Base-by-base conservation (phyloP, 30 jellyfish, hydroid and myxozoan species). In the Aurelia sp. region DNA sequence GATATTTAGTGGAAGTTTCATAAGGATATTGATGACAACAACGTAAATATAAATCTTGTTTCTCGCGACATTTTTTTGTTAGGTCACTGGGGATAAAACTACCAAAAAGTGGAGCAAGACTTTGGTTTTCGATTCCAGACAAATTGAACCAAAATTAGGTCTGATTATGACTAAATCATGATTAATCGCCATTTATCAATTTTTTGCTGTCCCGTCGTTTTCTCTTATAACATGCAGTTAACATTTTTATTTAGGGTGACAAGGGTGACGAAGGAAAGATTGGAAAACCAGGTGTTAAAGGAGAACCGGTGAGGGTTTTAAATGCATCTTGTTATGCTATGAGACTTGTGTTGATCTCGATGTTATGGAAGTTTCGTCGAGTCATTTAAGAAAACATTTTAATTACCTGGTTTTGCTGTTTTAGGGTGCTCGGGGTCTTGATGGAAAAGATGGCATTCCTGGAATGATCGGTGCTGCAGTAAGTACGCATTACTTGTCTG, bases 381-480 rank as follows among this genome's bases (percentile, higher is more conserved):
- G 1, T 15, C 8, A 6, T 6, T 5, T 15, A 58, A 15, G 16
- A 58, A 58, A 6, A 7, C 16, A 68, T 20, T 69, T 69, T 69
- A 27, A 7, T 69, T 64, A 27, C 9, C 18, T 11, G 13, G 22
- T 18, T 20, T 66, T 30, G 66, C 30, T 37, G 18, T 51, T 48
- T 30, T 35, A 86, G 96, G 96, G 96, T 4, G 60, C 27, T 3
- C 44, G 40, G 11, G 96, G 96, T 23, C 80, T 73, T 4, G 70
- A 76, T 41, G 96, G 96, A 11, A 71, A 86, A 66, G 81, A 77
- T 20, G 96, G 96, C 12, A 27, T 61, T 11, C 90, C 79, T 0
- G 96, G 96, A 86, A 55, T 22, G 73, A 73, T 75, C 5, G 96
- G 96, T 18, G 18, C 3, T 3, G 55, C 69, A 35, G 96, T 85